Percentiles rank a stretch among this genome's conserved stretches.
Evolutionary conservation across 2,113 vertebrate genomes (phyloP).

Genomic region (Etheostoma cragini): DNA sequence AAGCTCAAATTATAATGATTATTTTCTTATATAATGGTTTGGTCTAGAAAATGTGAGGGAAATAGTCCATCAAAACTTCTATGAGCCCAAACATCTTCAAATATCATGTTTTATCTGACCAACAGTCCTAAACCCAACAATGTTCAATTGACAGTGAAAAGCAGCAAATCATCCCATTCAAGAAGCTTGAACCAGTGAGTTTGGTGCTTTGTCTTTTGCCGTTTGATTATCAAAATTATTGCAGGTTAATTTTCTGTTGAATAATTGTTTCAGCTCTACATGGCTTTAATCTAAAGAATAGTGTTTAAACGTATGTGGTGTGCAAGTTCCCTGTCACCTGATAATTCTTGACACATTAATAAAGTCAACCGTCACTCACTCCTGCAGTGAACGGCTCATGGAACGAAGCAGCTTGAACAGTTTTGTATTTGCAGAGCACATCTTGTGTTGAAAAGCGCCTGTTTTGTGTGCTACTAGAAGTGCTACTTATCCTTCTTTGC

Average conservation of each 20-base stretch:
- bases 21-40: neutral
- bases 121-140: neutral
- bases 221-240: neutral
- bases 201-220: neutral
- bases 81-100: neutral
- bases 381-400: constrained; percentile 11
- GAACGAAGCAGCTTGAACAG: constrained; percentile 51
- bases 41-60: neutral
- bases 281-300: neutral
- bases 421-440: constrained; percentile 46
- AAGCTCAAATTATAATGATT: neutral
- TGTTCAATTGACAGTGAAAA: neutral
- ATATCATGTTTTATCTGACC: neutral
- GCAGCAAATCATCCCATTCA: neutral
- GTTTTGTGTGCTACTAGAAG: constrained; percentile 32
- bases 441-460: constrained; percentile 29
- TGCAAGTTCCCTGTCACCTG: constrained; percentile 23
- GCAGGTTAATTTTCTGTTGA: neutral
- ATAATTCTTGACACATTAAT: constrained; percentile 23
- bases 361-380: constrained; percentile 14
- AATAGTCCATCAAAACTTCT: neutral
- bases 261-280: neutral
- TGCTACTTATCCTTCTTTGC: constrained; percentile 26
- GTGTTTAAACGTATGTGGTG: neutral
- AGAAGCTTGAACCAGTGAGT: neutral